These are phyloP conservation scores for Aphelenchoides fujianensis DNA, from an alignment of 1,140 invertebrate genomes.

Conservation along the genomic window DNA sequence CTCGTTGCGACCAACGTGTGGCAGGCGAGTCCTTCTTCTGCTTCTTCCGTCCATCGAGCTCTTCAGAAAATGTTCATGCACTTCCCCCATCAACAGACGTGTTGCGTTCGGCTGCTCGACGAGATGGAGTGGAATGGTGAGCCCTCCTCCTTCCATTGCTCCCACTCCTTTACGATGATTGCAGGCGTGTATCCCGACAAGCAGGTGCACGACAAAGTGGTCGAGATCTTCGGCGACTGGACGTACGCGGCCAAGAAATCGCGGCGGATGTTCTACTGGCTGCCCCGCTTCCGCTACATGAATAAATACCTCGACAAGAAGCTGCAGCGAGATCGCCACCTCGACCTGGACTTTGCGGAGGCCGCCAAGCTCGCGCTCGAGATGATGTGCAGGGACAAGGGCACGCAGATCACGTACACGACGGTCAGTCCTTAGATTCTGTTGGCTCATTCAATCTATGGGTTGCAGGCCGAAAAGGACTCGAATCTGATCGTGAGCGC, in stretches of 20 bases:
- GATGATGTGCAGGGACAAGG: slow-evolving; percentile 79
- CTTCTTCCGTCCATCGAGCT: slow-evolving; percentile 73
- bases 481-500: slow-evolving; percentile 75
- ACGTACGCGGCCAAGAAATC: slow-evolving; percentile 77
- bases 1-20: slow-evolving; percentile 77
- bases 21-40: slow-evolving; percentile 67
- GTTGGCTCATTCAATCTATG: slow-evolving; percentile 14
- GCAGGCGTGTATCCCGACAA: slow-evolving; percentile 82
- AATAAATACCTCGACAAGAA: slow-evolving; percentile 83
- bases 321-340: slow-evolving; percentile 68
- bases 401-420: slow-evolving; percentile 72
- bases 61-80: slow-evolving; percentile 70
- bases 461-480: slow-evolving; percentile 22
- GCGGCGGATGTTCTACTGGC: slow-evolving; percentile 93
- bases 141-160: slow-evolving; percentile 35
- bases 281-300: slow-evolving; percentile 88
- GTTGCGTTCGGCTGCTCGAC: slow-evolving; percentile 78
- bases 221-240: slow-evolving; percentile 78
- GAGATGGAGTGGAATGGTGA: slow-evolving; percentile 85
- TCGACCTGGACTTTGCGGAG: slow-evolving; percentile 70
- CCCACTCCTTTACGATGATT: slow-evolving; percentile 33
- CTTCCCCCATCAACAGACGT: slow-evolving; percentile 89
- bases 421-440: slow-evolving; percentile 66
- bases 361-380: slow-evolving; percentile 80
- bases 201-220: slow-evolving; percentile 77